Conservation (phyloP, 2,797 vertebrate species). For the Eremophila alpestris region DNA sequence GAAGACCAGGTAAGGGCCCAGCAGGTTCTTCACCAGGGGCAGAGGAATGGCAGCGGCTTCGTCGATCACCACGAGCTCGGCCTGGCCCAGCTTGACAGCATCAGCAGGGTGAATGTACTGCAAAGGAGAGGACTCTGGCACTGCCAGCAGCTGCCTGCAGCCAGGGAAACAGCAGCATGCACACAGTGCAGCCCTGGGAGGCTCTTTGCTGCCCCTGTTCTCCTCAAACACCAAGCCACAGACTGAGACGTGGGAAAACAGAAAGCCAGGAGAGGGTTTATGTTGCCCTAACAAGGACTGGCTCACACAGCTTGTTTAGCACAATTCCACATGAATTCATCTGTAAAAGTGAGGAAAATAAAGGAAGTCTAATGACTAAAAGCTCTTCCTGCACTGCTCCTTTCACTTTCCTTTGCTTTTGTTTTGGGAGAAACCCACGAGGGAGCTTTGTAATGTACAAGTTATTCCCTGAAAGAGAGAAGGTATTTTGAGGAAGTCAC, state of each 20-base stretch:
- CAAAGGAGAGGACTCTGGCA: background rate
- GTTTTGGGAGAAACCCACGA: background rate
- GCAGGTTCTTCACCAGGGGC: conserved; percentile 91
- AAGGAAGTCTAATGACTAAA: background rate
- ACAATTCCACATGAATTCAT: background rate
- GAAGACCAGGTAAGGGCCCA: conserved; percentile 96
- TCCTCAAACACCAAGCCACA: background rate
- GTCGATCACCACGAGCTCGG: conserved; percentile 94
- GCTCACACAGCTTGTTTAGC: background rate
- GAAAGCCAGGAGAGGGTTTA: background rate
- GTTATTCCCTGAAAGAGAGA: background rate
- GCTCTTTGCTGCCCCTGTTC: background rate
- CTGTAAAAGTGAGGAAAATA: background rate
- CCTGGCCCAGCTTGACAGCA: conserved; percentile 93
- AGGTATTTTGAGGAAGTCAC: background rate
- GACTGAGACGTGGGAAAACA: background rate
- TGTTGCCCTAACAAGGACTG: background rate
- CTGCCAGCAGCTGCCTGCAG: background rate
- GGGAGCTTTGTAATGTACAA: background rate
- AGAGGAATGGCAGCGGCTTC: conserved; percentile 97
- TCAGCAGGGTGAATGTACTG: conserved; percentile 97
- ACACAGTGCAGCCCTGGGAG: background rate
- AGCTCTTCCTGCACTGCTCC: background rate
- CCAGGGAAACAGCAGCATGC: background rate
- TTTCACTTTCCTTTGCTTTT: background rate